phyloP scores from a whole-genome alignment of 2,113 vertebrate genomes.

The Alosa alosa region DNA sequence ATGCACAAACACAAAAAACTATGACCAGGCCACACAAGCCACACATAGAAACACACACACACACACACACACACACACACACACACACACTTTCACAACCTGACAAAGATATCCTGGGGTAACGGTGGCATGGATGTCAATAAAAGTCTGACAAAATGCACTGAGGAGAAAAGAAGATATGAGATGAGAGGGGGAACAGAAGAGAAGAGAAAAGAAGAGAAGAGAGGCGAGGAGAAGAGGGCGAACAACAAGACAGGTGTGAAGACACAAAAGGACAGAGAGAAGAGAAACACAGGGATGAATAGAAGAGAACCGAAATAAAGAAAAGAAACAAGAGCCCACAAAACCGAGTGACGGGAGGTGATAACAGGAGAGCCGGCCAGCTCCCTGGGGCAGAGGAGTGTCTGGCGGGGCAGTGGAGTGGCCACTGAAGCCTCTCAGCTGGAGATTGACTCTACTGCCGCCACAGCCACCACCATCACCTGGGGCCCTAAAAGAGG shows the following conservation, averaged over 20 bases:
- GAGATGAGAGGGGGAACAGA: background rate
- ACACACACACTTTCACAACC: background rate
- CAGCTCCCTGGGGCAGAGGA: background rate
- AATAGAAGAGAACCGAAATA: background rate
- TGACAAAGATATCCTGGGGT: background rate
- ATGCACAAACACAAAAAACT: background rate
- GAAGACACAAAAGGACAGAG: background rate
- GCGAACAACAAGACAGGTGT: background rate
- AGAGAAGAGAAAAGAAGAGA: background rate
- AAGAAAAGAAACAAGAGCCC: background rate
- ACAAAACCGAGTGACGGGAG: background rate
- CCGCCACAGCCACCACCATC: constrained; percentile 60
- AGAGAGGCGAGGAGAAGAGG: background rate
- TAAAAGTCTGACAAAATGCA: background rate
- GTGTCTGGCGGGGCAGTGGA: constrained; percentile 52
- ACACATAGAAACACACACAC: background rate
- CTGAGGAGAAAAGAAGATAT: background rate
- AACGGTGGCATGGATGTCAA: background rate
- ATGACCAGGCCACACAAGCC: too few species aligned
- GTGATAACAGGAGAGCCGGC: background rate
- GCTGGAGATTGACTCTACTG: constrained; percentile 60
- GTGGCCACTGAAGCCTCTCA: constrained; percentile 65
- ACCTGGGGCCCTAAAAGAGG: constrained; percentile 63
- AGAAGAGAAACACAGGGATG: background rate
- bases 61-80: background rate